phyloP scores from a whole-genome alignment of 2,888 invertebrate genomes.

The Macropis europaea region DNA sequence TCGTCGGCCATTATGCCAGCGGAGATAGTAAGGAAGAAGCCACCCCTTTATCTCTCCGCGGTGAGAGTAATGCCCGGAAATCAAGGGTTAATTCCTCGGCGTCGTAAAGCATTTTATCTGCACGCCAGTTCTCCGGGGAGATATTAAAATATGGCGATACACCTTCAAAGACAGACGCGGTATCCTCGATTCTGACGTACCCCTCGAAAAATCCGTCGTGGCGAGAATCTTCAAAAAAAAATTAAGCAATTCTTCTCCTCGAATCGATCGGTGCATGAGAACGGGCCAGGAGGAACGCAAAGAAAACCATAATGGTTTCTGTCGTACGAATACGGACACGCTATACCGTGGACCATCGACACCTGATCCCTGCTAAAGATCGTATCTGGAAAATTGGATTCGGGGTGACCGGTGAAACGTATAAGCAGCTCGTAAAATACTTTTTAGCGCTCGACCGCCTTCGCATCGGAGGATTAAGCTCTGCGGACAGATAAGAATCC shows the following conservation, averaged over 20 bases:
- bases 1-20: slow-evolving; percentile 75
- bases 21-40: slow-evolving; percentile 72
- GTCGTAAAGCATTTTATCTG: slow-evolving; percentile 78
- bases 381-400: slow-evolving; percentile 79
- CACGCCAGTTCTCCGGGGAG: slow-evolving; percentile 29
- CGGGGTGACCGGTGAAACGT: slow-evolving; percentile 79
- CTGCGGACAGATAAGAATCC: slow-evolving; percentile 77
- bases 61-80: slow-evolving; percentile 78
- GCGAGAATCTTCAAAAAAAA: not conserved
- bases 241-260: not conserved
- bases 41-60: slow-evolving; percentile 77
- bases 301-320: slow-evolving; percentile 8
- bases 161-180: slow-evolving; percentile 1
- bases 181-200: not conserved
- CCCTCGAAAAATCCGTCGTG: not conserved
- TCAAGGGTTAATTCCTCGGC: slow-evolving; percentile 78
- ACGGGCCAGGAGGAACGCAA: slow-evolving; percentile 4
- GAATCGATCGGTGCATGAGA: slow-evolving; percentile 11
- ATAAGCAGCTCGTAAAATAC: slow-evolving; percentile 80
- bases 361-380: slow-evolving; percentile 79
- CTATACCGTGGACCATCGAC: slow-evolving; percentile 56
- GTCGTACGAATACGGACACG: slow-evolving; percentile 29
- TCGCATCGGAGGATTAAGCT: slow-evolving; percentile 74
- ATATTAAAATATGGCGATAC: slow-evolving; percentile 63
- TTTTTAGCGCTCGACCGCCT: slow-evolving; percentile 74